Conservation (phyloP, 2,888 invertebrate genomes). For the Mechanitis messenoides region DNA sequence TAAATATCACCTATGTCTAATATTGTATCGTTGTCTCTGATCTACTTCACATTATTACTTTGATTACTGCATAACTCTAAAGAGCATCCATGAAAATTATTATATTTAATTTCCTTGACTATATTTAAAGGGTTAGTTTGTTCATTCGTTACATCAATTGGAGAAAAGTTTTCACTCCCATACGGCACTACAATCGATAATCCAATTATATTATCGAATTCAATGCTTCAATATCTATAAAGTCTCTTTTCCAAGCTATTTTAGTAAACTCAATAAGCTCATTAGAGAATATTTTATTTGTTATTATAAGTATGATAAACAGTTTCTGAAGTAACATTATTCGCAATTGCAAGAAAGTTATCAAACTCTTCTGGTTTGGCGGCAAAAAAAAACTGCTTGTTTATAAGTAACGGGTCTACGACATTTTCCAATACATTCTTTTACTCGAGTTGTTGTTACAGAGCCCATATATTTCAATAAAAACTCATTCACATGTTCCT, state of each 20-base stretch:
- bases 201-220: constrained; percentile 28
- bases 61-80: constrained; percentile 37
- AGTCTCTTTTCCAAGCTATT: constrained; percentile 44
- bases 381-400: constrained; percentile 47
- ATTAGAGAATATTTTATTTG: constrained; percentile 22
- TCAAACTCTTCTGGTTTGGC: constrained; percentile 36
- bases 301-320: constrained; percentile 36
- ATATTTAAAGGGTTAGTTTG: constrained; percentile 17
- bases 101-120: constrained; percentile 46
- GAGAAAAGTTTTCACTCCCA: constrained; percentile 35
- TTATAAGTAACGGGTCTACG: constrained; percentile 24
- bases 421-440: neutral
- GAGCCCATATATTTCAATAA: constrained; percentile 37
- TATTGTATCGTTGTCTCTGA: constrained; percentile 34
- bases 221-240: constrained; percentile 43
- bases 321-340: constrained; percentile 22
- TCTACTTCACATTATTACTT: constrained; percentile 30
- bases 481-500: constrained; percentile 34
- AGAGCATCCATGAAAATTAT: constrained; percentile 48
- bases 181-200: constrained; percentile 50
- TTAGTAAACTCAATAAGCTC: constrained; percentile 33
- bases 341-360: constrained; percentile 35
- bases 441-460: constrained; percentile 33
- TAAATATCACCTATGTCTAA: constrained; percentile 41
- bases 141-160: constrained; percentile 33